A percentile compares a stretch with the other conserved stretches of the same genome.
phyloP scores from a whole-genome alignment of 2,113 vertebrate species.

The Phainopepla nitens region DNA sequence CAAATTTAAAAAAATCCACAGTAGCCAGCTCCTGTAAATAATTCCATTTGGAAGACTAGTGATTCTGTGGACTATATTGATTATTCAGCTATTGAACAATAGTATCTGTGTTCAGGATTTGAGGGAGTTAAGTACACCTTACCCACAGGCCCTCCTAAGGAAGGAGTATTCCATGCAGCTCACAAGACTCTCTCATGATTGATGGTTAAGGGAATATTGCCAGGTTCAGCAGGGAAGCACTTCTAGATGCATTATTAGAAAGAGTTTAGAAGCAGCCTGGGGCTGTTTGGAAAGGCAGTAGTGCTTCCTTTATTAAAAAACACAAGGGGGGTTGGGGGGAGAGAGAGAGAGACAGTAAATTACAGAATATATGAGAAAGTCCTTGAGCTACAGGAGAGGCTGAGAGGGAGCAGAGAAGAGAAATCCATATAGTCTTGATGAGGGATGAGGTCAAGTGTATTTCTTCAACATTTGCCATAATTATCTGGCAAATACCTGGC shows the following conservation, averaged over 20 bases:
- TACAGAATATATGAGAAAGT: background rate
- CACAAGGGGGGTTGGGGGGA: background rate
- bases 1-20: background rate
- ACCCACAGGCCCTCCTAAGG: background rate
- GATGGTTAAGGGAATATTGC: slow-evolving; percentile 42
- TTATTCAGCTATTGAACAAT: background rate
- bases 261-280: slow-evolving; percentile 26
- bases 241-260: slow-evolving; percentile 36
- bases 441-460: slow-evolving; percentile 35
- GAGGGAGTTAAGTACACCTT: background rate
- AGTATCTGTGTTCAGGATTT: background rate
- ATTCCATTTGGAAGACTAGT: background rate
- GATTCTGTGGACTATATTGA: background rate
- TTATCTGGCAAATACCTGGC: slow-evolving; percentile 47
- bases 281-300: background rate
- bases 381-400: background rate
- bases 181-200: slow-evolving; percentile 12
- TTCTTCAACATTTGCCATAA: slow-evolving; percentile 43
- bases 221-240: slow-evolving; percentile 42
- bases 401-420: background rate
- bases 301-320: slow-evolving; percentile 11
- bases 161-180: background rate
- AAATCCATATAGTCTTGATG: background rate
- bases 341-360: background rate
- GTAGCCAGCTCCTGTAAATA: background rate